Evolutionary conservation across 2,113 vertebrate species (phyloP).

Genomic region (Bubalus kerabau): DNA sequence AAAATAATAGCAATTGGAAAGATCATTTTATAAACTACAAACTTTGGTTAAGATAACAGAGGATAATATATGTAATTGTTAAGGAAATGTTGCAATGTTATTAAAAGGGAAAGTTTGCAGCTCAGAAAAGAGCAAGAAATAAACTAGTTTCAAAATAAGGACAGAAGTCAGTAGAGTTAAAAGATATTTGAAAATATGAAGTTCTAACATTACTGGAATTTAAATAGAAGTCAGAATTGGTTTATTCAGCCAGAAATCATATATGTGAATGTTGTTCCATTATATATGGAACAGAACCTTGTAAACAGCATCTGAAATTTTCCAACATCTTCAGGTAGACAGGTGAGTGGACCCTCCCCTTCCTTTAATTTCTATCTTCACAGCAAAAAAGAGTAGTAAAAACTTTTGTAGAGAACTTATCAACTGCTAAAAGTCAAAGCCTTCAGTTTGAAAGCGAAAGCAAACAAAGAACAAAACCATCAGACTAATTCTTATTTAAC

Average conservation of each 20-base stretch:
- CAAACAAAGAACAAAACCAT: conserved; percentile 17
- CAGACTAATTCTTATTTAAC: conserved; percentile 12
- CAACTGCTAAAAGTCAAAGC: conserved; percentile 1
- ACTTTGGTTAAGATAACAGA: neutral
- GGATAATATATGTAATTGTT: neutral
- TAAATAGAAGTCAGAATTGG: neutral
- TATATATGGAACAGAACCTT: neutral
- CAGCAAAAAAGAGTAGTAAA: neutral
- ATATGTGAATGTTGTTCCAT: neutral
- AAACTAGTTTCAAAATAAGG: neutral
- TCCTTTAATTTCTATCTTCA: neutral
- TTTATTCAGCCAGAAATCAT: conserved; percentile 5
- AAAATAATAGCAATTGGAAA: neutral
- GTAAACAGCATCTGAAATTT: neutral
- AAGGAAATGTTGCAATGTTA: neutral
- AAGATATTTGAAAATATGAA: neutral
- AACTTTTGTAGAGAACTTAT: neutral
- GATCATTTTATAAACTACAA: conserved; percentile 7
- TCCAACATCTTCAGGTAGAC: neutral
- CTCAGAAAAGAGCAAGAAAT: neutral
- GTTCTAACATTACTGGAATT: neutral
- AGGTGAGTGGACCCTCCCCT: neutral
- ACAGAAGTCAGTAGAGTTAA: conserved; percentile 1
- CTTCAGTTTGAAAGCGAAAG: neutral
- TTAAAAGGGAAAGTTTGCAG: neutral